Percentiles rank a stretch among this genome's conserved stretches.
phyloP scores from a whole-genome alignment of 30 jellyfish, hydroid and myxozoan genomes.

The Hydra vulgaris region DNA sequence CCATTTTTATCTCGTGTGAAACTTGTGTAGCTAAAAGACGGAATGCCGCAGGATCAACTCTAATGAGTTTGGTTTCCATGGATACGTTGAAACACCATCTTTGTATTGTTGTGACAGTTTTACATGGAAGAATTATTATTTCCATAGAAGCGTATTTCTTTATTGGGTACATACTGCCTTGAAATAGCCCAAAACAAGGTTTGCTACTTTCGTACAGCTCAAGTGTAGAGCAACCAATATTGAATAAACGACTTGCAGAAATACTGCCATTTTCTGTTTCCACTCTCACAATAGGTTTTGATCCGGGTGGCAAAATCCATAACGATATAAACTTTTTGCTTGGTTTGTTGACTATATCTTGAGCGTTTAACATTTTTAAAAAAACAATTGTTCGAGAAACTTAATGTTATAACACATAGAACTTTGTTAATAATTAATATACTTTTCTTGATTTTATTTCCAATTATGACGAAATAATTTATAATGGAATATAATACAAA shows the following conservation, averaged over 20 bases:
- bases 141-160: constrained; percentile 51
- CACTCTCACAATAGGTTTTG: constrained; percentile 85
- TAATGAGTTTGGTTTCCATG: constrained; percentile 48
- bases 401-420: too few relatives aligned
- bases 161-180: constrained; percentile 56
- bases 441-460: too few relatives aligned
- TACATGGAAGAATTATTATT: constrained; percentile 43
- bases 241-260: constrained; percentile 39
- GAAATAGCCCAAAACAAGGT: constrained; percentile 27
- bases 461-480: too few relatives aligned
- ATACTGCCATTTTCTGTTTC: constrained; percentile 46
- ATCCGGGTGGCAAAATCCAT: constrained; percentile 77
- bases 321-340: constrained; percentile 37
- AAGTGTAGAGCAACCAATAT: constrained; percentile 46
- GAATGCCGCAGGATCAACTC: constrained; percentile 51
- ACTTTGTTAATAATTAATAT: too few relatives aligned
- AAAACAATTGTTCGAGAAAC: too few relatives aligned
- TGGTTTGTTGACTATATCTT: not conserved
- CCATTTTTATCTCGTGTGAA: constrained; percentile 34
- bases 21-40: constrained; percentile 53
- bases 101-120: constrained; percentile 30
- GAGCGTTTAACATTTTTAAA: not conserved
- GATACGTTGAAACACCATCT: constrained; percentile 67
- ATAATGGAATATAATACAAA: too few relatives aligned
- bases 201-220: constrained; percentile 33